These are phyloP conservation scores for Arnoldichthys spilopterus DNA, from an alignment of 2,797 vertebrate genomes.

Conservation along the genomic window DNA sequence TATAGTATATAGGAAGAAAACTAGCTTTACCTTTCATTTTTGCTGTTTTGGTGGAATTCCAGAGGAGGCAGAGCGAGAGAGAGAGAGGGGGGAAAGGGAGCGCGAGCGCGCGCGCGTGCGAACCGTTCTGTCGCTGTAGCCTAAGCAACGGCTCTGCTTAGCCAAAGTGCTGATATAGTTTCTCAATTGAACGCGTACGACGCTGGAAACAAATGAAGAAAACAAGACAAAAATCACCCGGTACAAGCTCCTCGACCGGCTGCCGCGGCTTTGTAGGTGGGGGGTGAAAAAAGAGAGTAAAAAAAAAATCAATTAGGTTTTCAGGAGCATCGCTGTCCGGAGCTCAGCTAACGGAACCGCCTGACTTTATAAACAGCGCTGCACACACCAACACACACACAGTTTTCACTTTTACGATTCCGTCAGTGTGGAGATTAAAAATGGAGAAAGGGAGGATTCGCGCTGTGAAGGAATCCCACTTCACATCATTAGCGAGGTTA, in stretches of 20 bases:
- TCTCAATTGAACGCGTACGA: conserved; percentile 26
- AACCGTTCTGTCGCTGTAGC: conserved; percentile 6
- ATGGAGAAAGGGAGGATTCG: background rate
- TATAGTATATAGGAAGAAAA: background rate
- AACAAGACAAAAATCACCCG: conserved; percentile 14
- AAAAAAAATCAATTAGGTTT: conserved; percentile 55
- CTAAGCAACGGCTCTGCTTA: background rate
- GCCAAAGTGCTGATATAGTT: conserved; percentile 38
- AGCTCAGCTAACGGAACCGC: conserved; percentile 22
- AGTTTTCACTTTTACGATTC: conserved; percentile 38
- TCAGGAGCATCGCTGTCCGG: conserved; percentile 40
- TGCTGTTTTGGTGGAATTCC: conserved; percentile 48
- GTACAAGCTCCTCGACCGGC: conserved; percentile 39
- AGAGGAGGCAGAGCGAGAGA: background rate
- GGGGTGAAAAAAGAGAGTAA: conserved; percentile 12
- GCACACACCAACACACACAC: background rate
- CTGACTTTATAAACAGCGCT: conserved; percentile 28
- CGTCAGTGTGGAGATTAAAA: conserved; percentile 1
- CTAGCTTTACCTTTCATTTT: conserved; percentile 58
- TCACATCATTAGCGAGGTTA: conserved; percentile 57
- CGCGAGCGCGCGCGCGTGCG: conserved; percentile 27
- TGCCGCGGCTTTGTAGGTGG: conserved; percentile 9
- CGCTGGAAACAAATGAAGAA: conserved; percentile 29
- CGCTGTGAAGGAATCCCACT: conserved; percentile 58
- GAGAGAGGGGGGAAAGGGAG: too few relatives aligned